These are phyloP conservation scores for Masticophis lateralis DNA, from an alignment of 2,797 vertebrate species.

Conservation along the genomic window DNA sequence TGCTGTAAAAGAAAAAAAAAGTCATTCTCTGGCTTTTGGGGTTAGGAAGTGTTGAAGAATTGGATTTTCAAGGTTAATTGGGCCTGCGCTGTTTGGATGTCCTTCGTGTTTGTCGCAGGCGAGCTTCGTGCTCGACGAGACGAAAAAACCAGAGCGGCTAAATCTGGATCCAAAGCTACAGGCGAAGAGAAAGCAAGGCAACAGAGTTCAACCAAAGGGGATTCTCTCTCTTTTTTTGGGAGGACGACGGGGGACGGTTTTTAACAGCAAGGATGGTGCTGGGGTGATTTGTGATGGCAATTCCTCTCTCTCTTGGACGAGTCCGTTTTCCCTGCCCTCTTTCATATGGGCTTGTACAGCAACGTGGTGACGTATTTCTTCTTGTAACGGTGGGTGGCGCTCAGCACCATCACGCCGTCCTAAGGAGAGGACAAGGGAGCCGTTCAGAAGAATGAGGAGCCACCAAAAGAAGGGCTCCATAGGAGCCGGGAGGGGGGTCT, in stretches of 20 bases:
- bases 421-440: constrained; percentile 53
- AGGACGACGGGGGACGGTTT: background rate
- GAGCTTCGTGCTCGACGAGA: background rate
- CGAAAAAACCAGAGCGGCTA: background rate
- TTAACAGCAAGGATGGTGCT: constrained; percentile 49
- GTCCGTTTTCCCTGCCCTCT: constrained; percentile 24
- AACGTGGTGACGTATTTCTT: constrained; percentile 98
- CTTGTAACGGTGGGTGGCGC: constrained; percentile 94
- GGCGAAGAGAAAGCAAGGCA: constrained; percentile 39
- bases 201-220: constrained; percentile 41
- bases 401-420: constrained; percentile 99
- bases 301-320: constrained; percentile 16
- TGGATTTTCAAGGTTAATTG: background rate
- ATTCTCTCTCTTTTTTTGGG: constrained; percentile 27
- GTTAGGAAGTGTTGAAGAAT: no score
- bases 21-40: background rate
- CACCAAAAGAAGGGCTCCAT: background rate
- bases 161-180: background rate
- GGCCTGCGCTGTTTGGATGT: background rate
- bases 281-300: constrained; percentile 45
- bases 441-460: background rate
- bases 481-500: background rate
- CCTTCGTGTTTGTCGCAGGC: background rate
- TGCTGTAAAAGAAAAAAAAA: background rate
- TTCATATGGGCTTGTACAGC: constrained; percentile 95